phyloP scores from a whole-genome alignment of 2,797 vertebrate genomes.

The Rhincodon typus region DNA sequence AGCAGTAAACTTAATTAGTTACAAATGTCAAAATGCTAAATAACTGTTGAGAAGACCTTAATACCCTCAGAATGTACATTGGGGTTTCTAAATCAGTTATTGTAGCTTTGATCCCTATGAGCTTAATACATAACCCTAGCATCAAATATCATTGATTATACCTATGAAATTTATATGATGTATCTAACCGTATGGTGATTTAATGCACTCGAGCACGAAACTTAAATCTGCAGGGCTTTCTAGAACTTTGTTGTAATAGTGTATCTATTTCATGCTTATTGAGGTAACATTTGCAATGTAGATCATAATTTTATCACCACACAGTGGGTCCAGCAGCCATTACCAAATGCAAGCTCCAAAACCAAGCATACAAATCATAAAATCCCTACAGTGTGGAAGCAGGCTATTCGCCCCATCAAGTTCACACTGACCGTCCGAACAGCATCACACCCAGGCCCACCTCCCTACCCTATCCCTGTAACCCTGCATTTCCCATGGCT shows the following conservation, averaged over 20 bases:
- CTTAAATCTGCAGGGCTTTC: neutral
- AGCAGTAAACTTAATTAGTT: neutral
- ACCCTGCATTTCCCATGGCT: too few relatives aligned
- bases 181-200: neutral
- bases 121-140: neutral
- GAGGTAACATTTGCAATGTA: neutral
- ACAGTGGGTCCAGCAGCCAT: too few relatives aligned
- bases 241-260: neutral
- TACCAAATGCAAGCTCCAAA: too few relatives aligned
- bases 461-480: too few relatives aligned
- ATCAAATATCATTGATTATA: neutral
- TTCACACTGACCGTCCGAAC: too few relatives aligned
- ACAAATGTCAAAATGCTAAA: neutral
- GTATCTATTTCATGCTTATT: neutral
- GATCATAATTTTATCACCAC: neutral
- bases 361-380: too few relatives aligned
- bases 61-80: neutral
- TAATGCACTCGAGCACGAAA: neutral
- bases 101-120: neutral
- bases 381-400: too few relatives aligned
- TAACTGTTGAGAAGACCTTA: neutral
- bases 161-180: neutral
- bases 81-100: neutral
- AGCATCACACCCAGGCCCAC: too few relatives aligned
- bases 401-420: too few relatives aligned